These are phyloP conservation scores for Pectinophora gossypiella DNA, from an alignment of 1,140 invertebrate genomes.

Conservation along the genomic window DNA sequence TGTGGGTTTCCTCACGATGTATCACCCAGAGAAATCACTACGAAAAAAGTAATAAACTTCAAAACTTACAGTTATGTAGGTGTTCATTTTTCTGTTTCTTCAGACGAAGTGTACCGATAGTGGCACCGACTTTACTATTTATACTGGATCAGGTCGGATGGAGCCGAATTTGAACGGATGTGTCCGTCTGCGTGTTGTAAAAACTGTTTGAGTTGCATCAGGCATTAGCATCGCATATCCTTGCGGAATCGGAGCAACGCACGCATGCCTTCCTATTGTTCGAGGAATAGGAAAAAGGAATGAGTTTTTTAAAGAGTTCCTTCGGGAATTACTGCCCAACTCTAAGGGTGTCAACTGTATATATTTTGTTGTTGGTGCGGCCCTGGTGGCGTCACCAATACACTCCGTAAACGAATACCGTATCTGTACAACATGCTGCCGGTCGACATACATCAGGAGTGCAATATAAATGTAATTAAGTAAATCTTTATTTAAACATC, in stretches of 20 bases:
- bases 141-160: slow-evolving; percentile 21
- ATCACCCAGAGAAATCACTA: not conserved
- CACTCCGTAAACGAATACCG: too few relatives aligned
- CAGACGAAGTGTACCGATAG: slow-evolving; percentile 47
- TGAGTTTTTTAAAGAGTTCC: too few relatives aligned
- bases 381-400: too few relatives aligned
- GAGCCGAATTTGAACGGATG: slow-evolving; percentile 13
- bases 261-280: not conserved
- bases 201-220: not conserved
- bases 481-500: too few relatives aligned
- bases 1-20: too few relatives aligned
- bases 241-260: not conserved
- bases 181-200: slow-evolving; percentile 2
- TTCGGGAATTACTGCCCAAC: too few relatives aligned
- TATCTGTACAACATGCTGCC: too few relatives aligned
- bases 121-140: slow-evolving; percentile 33
- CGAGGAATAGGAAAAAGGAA: not conserved
- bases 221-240: not conserved
- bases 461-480: too few relatives aligned
- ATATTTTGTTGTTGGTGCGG: too few relatives aligned
- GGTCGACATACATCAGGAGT: too few relatives aligned
- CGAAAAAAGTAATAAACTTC: not conserved
- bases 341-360: too few relatives aligned
- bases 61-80: slow-evolving; percentile 51
- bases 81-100: slow-evolving; percentile 47